These are phyloP conservation scores for Coreius guichenoti DNA, from an alignment of 2,797 vertebrate species.

Conservation along the genomic window DNA sequence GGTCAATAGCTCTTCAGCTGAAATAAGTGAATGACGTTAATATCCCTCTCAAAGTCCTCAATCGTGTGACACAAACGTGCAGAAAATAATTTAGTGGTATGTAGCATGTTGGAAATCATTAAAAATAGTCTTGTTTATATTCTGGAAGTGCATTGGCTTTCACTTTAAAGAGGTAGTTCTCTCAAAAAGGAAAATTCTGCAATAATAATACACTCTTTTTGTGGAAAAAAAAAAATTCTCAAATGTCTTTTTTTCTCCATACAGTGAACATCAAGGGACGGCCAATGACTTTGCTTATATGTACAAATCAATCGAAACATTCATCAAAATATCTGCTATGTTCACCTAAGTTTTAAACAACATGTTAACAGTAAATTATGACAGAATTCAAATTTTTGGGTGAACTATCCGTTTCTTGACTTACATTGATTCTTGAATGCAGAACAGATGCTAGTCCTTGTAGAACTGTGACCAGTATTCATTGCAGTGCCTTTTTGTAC, in stretches of 20 bases:
- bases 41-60: conserved; percentile 32
- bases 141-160: neutral
- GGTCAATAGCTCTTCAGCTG: conserved; percentile 62
- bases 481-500: neutral
- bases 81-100: conserved; percentile 7
- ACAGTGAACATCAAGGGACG: neutral
- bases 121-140: neutral
- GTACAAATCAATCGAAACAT: neutral
- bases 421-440: neutral
- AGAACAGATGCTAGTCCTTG: neutral
- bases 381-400: neutral
- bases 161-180: neutral
- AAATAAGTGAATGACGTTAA: conserved; percentile 56
- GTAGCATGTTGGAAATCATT: conserved; percentile 9
- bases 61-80: conserved; percentile 18
- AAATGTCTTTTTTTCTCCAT: neutral
- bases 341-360: neutral
- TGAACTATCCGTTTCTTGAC: neutral
- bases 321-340: neutral
- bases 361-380: neutral
- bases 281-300: neutral
- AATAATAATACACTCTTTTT: neutral
- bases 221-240: neutral
- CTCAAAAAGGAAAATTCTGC: neutral
- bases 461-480: neutral